Evolutionary conservation across 2,113 vertebrate species (phyloP), one percentile per base, ranked within the genome.

Genomic region (Macrotus californicus): DNA sequence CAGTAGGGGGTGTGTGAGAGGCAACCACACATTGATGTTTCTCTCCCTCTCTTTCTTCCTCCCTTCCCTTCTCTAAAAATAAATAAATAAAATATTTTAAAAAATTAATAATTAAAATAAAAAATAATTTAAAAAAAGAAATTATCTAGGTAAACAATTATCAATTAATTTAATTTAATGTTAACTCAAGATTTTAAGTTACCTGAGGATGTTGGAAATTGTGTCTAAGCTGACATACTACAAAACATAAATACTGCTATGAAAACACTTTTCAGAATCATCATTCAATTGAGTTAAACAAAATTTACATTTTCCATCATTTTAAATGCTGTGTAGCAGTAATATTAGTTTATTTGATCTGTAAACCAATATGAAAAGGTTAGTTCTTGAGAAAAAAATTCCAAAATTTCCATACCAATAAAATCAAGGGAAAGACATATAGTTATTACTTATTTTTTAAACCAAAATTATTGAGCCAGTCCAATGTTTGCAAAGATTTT

Each of bases 201-300:
- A 69, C 36, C 13, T 75, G 21, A 88, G 21, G 36, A 91, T 36
- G 8, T 46, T 89, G n/a, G 39, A 93, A 76, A 77, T 36, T 39
- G 36, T 41, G 16, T 85, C 75, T 73, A 89, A 66, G 52, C 24
- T 82, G 18, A 54, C 18, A 43, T 70, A 50, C 26, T 66, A 66
- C 34, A 72, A 64, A 72, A 43, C 18, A 14, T n/a, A 91, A 52
- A 91, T 52, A 80, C 4, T 59, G 41, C 19, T 29, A 34, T 56
- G 41, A n/a, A 87, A 95, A 82, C 5, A 69, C 48, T 73, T 85
- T 80, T 93, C 72, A 81, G 31, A 94, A 85, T 76, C 67, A 80
- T 43, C 36, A 43, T 48, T 88, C 16, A 41, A 64, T 67, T 93
- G 67, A 73, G 39, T n/a, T 15, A 66, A 70, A 77, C 14, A 91